Percentiles rank a stretch among this genome's conserved stretches.
Evolutionary conservation across 92 coral and sea anemone species (phyloP).

Genomic region (Paramuricea clavata): DNA sequence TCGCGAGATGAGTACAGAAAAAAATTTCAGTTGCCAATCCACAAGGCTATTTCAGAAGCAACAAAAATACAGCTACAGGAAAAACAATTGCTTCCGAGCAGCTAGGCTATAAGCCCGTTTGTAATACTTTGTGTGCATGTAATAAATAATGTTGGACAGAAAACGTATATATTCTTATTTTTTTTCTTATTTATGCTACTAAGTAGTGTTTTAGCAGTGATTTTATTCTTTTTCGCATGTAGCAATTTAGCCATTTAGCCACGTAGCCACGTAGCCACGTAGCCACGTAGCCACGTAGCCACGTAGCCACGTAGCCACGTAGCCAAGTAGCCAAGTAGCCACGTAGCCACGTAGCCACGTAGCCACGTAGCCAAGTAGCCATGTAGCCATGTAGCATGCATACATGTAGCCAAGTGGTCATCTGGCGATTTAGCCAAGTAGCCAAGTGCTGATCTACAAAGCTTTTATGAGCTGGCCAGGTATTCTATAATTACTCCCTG

Average conservation of each 20-base stretch:
- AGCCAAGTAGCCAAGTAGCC: too few relatives aligned
- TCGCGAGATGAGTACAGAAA: conserved; percentile 34
- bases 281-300: not conserved
- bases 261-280: not conserved
- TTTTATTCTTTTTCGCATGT: not conserved
- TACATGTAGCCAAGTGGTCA: too few relatives aligned
- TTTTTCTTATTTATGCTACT: too few relatives aligned
- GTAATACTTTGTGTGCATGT: not conserved
- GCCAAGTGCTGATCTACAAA: not conserved
- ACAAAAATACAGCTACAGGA: not conserved
- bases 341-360: too few relatives aligned
- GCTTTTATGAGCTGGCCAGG: too few relatives aligned
- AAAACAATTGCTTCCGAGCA: not conserved
- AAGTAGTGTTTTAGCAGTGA: too few relatives aligned
- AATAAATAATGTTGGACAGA: not conserved
- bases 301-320: not conserved
- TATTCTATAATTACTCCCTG: too few relatives aligned
- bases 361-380: too few relatives aligned
- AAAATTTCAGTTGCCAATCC: conserved; percentile 20
- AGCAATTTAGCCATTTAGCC: not conserved
- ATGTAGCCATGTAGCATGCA: too few relatives aligned
- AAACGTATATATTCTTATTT: too few relatives aligned
- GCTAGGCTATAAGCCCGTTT: not conserved
- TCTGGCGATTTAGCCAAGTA: too few relatives aligned
- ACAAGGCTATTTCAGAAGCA: conserved; percentile 15